Evolutionary conservation across 2,113 vertebrate species (phyloP), one percentile per base, ranked within the genome.

Genomic region (Ophthalmolycus amberensis): DNA sequence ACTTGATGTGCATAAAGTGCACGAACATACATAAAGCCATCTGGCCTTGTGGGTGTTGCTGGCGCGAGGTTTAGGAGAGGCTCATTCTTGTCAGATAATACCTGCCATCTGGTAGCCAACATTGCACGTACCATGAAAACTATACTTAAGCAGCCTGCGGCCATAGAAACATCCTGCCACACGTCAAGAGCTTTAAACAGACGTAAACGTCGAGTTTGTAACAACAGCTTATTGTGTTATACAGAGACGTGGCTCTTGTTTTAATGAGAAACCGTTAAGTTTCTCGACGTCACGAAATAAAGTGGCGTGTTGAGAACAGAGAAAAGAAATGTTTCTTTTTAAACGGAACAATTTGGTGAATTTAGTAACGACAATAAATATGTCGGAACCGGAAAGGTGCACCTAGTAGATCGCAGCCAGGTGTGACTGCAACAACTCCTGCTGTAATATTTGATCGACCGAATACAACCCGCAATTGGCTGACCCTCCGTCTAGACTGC

Each of bases 41-140:
- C 40, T 34, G 56, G 27, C 11, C 18, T 15, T 1, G 18, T 34
- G 54, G 3, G 3, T 60, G 4, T 15, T 14, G 16, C 25, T 59
- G 27, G 38, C 27, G 0, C 25, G 71, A 15, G 10, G 9, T 40
- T 9, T 22, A 54, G 12, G 20, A 29, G 32, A 72, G 59, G 54
- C 27, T 73, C 38, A 73, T 48, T 42, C 9, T 42, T 60, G 6
- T 73, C 71, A n/a, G 40, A 48, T 46, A 59, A 58, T 58, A 71
- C n/a, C 32, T 56, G 68, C 50, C 50, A 71, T 40, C 52, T 59
- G 16, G 37, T 20, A 42, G 37, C 54, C 14, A 20, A 27, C 20
- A 16, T 22, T 9, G 69, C 34, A 71, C 48, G 1, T 40, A 6
- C 12, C 22, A 44, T 56, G 20, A 22, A 18, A 27, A 60, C 54